Percentiles rank a stretch among this genome's conserved stretches.
Evolutionary conservation across 2,113 vertebrate species (phyloP).

Genomic region (Nanorana parkeri): DNA sequence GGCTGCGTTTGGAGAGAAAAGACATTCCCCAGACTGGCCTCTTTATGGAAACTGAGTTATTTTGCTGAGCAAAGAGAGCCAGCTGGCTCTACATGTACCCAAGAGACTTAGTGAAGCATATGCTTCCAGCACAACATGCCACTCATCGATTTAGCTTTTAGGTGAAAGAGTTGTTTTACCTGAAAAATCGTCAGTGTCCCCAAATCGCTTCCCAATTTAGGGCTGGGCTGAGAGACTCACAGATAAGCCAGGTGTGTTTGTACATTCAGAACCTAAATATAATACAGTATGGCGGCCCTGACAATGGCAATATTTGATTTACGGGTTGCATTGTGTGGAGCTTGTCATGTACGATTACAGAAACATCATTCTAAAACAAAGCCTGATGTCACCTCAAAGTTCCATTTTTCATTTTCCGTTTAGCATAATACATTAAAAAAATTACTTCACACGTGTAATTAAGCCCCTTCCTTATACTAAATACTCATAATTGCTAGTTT

Average conservation of each 20-base stretch:
- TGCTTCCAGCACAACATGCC: constrained; percentile 10
- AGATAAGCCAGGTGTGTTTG: neutral
- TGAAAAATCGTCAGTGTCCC: neutral
- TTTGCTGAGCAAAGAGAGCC: constrained; percentile 14
- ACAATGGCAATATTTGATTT: neutral
- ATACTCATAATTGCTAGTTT: too few species aligned
- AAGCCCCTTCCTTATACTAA: too few species aligned
- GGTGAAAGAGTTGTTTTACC: neutral
- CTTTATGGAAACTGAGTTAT: constrained; percentile 17
- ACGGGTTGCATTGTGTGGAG: neutral
- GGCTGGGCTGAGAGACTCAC: neutral
- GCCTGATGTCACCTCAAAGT: too few species aligned
- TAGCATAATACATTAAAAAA: too few species aligned
- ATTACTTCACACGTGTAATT: too few species aligned
- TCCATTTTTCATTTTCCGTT: too few species aligned
- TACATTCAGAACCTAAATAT: neutral
- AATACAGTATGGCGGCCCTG: neutral
- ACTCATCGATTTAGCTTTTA: constrained; percentile 21
- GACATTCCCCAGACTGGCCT: constrained; percentile 16
- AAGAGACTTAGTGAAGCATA: constrained; percentile 24
- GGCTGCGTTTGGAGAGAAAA: constrained; percentile 10
- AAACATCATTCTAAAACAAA: too few species aligned
- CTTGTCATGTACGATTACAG: neutral
- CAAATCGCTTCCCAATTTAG: neutral
- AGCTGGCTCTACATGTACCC: constrained; percentile 10